Evolutionary conservation across 2,113 vertebrate species (phyloP).

Genomic region (Plotosus lineatus): DNA sequence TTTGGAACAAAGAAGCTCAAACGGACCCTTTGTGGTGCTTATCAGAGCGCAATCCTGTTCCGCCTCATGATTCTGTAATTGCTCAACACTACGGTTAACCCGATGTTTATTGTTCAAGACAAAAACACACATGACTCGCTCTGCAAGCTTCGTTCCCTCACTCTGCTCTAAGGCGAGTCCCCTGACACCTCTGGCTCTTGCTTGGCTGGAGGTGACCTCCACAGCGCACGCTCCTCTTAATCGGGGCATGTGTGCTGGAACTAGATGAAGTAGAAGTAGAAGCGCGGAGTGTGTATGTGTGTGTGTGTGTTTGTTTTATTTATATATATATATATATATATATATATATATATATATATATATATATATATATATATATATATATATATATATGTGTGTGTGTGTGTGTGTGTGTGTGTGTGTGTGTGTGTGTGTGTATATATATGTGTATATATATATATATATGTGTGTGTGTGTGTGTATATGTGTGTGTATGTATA

Average conservation of each 20-base stretch:
- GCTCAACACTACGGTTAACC: neutral
- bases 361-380: too few relatives aligned
- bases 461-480: too few relatives aligned
- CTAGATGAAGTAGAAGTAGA: too few relatives aligned
- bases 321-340: too few relatives aligned
- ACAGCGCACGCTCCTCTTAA: conserved; percentile 21
- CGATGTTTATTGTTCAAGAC: neutral
- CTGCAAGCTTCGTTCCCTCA: neutral
- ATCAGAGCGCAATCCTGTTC: neutral
- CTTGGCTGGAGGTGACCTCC: conserved; percentile 15
- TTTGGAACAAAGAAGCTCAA: neutral
- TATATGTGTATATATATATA: too few relatives aligned
- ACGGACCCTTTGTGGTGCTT: neutral
- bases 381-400: too few relatives aligned
- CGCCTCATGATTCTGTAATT: neutral
- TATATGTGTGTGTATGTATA: too few relatives aligned
- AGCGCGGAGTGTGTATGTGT: too few relatives aligned
- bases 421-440: too few relatives aligned
- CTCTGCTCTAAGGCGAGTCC: neutral
- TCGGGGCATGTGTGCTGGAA: conserved; percentile 27
- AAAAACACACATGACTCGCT: conserved; percentile 5
- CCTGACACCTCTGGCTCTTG: neutral
- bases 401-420: too few relatives aligned
- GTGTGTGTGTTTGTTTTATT: too few relatives aligned
- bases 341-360: too few relatives aligned